Conservation (phyloP, 2,888 invertebrate genomes). For the Nymphalis urticae region DNA sequence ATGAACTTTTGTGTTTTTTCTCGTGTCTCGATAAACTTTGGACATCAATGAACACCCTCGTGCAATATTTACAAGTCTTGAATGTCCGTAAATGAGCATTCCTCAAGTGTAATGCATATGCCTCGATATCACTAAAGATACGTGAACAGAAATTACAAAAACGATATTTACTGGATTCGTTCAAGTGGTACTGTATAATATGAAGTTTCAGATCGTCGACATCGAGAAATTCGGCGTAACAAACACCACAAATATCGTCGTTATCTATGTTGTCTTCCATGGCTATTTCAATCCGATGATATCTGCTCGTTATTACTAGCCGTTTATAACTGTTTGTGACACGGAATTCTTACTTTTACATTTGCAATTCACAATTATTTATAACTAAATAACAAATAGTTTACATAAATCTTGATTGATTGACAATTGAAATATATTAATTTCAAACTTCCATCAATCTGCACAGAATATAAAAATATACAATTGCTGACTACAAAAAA, state of each 20-base stretch:
- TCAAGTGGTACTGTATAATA: conserved; percentile 54
- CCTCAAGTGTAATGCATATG: conserved; percentile 56
- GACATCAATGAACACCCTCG: conserved; percentile 49
- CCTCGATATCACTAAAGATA: conserved; percentile 45
- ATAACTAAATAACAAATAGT: too few relatives aligned
- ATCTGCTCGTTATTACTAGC: too few relatives aligned
- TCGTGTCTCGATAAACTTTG: conserved; percentile 47
- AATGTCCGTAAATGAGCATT: conserved; percentile 52
- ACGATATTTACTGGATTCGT: conserved; percentile 24
- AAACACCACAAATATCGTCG: conserved; percentile 56
- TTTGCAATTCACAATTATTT: too few relatives aligned
- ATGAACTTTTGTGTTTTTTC: conserved; percentile 47
- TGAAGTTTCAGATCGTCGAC: conserved; percentile 59
- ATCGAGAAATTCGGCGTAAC: conserved; percentile 66
- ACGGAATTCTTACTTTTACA: too few relatives aligned
- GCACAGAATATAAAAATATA: too few relatives aligned
- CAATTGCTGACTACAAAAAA: too few relatives aligned
- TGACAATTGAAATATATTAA: too few relatives aligned
- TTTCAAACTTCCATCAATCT: too few relatives aligned
- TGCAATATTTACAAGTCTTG: conserved; percentile 54
- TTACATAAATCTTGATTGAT: too few relatives aligned
- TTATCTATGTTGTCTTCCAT: conserved; percentile 21
- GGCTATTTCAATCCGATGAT: too few relatives aligned
- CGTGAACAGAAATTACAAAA: conserved; percentile 56
- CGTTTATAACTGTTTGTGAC: too few relatives aligned